A percentile compares a stretch with the other conserved stretches of the same genome.
Evolutionary conservation across 2,113 vertebrate genomes (phyloP).

Genomic region (Percopsis transmontana): DNA sequence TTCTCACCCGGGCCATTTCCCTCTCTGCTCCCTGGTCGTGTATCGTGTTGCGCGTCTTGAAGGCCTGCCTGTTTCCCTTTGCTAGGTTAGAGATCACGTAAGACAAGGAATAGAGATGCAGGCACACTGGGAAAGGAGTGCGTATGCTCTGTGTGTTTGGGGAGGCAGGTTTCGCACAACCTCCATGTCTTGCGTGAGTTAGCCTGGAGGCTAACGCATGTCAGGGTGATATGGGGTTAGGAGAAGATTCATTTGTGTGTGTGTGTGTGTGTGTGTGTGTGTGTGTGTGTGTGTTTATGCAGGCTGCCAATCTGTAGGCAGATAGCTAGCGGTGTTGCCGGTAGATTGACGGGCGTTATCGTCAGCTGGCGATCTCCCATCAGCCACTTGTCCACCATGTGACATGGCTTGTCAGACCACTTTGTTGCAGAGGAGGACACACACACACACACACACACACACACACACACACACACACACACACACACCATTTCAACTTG

Average conservation of each 20-base stretch:
- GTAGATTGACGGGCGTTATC: constrained; percentile 68
- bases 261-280: constrained; percentile 18
- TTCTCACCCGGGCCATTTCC: neutral
- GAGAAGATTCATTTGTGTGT: constrained; percentile 20
- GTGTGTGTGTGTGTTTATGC: constrained; percentile 3
- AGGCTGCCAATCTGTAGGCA: constrained; percentile 35
- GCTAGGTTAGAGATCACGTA: constrained; percentile 8
- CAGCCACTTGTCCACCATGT: constrained; percentile 57
- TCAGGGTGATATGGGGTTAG: constrained; percentile 24
- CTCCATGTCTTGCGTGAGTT: constrained; percentile 17
- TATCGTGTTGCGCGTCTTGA: neutral
- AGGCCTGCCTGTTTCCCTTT: constrained; percentile 23
- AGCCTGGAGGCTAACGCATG: constrained; percentile 36
- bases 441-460: constrained; percentile 5
- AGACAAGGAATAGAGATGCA: constrained; percentile 5
- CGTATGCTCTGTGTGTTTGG: constrained; percentile 17
- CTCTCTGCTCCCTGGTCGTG: neutral
- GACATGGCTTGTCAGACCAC: constrained; percentile 68
- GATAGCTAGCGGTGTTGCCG: constrained; percentile 29
- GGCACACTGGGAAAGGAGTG: constrained; percentile 3
- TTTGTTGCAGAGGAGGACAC: constrained; percentile 56
- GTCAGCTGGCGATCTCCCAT: constrained; percentile 41
- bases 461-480: constrained; percentile 10
- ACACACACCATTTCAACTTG: constrained; percentile 38
- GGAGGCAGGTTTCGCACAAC: constrained; percentile 29